Percentiles rank a stretch among this genome's conserved stretches.
Conservation (phyloP, 1,140 invertebrate genomes). For the Drosophila pseudoananassae region DNA sequence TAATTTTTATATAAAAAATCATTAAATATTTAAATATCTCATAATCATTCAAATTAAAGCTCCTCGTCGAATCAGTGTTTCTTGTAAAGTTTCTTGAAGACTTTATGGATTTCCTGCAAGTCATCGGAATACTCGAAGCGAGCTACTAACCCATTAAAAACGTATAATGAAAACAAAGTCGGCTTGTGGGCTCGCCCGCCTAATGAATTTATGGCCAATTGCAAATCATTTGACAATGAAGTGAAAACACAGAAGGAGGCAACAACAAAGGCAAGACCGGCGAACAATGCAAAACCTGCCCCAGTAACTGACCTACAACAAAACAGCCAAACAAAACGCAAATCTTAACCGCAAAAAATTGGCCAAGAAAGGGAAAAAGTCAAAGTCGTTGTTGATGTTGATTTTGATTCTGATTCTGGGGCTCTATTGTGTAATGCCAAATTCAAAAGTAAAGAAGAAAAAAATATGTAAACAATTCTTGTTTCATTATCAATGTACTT, state of each 20-base stretch:
- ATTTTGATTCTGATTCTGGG: slow-evolving; percentile 27
- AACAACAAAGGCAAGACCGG: slow-evolving; percentile 10
- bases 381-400: slow-evolving; percentile 39
- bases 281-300: slow-evolving; percentile 56
- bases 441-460: slow-evolving; percentile 21
- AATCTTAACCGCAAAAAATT: slow-evolving; percentile 60
- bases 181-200: slow-evolving; percentile 31
- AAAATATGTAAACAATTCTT: slow-evolving; percentile 49
- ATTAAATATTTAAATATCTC: neutral
- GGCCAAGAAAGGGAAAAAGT: slow-evolving; percentile 42
- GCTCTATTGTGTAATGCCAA: slow-evolving; percentile 48
- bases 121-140: slow-evolving; percentile 25
- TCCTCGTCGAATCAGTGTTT: neutral
- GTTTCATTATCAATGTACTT: slow-evolving; percentile 71
- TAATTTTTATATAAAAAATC: neutral
- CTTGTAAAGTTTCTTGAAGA: neutral
- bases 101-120: slow-evolving; percentile 22
- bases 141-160: slow-evolving; percentile 52
- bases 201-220: slow-evolving; percentile 68
- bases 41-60: neutral
- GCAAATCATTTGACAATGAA: slow-evolving; percentile 66
- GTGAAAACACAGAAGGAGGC: slow-evolving; percentile 35
- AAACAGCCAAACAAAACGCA: slow-evolving; percentile 42
- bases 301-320: slow-evolving; percentile 71
- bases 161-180: slow-evolving; percentile 29